Evolutionary conservation across 2,888 invertebrate genomes (phyloP), one percentile per base, ranked within the genome.

Genomic region (Andrena praecox): DNA sequence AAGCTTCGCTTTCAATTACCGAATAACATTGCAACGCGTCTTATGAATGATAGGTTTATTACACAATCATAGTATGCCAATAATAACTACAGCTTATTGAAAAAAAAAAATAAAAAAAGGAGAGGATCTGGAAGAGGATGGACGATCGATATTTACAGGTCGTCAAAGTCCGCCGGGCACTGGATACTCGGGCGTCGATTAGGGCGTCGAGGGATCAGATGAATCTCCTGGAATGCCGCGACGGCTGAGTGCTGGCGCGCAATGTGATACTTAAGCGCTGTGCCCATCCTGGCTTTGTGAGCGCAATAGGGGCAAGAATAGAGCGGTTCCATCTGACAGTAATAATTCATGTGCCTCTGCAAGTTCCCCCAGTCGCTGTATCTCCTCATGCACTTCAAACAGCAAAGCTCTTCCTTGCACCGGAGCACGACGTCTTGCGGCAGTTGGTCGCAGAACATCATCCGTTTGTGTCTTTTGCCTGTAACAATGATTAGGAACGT

Each of bases 341-440:
- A 91, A 83, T 85, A 92, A 72, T 91, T 92, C 92, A 92, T 91
- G 81, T 93, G 91, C 62, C 90, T 92, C 80, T 86, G 86, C 54
- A 92, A 78, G 33, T 90, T 91, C 62, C 90, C 85, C 92, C 91
- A 92, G 72, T 91, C 89, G 82, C 92, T 90, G 85, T 91, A 92
- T 50, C 62, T 81, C 71, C 86, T 83, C 2, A 69, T 69, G 74
- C 93, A 92, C 77, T 92, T 92, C 62, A 92, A 63, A 75, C 92
- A 92, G 7, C 77, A 68, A 67, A 92, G 88, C 33, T 87, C 69
- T 24, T 81, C 82, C 83, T 91, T 92, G 89, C 92, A 92, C 2
- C 72, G 82, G n/a, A 73, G 85, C 91, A 89, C 90, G 62, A 89
- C 59, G 3, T 91, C 90, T 48, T 85, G 85, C 0, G 91, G 87